Evolutionary conservation across 37 sponge, comb jelly and placozoan species (phyloP).

Genomic region (Chondrosia reniformis): DNA sequence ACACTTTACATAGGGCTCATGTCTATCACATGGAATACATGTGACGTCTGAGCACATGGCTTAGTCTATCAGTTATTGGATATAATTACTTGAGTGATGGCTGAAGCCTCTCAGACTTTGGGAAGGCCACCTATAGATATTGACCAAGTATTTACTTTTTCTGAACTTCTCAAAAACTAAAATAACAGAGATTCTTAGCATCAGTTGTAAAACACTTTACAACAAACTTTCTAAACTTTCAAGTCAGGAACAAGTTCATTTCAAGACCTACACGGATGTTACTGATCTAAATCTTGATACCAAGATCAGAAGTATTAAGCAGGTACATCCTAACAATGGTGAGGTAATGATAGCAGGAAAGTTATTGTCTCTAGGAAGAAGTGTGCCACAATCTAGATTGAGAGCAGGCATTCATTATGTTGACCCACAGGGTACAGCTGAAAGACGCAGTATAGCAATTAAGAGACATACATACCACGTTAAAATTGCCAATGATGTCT

Average conservation of each 20-base stretch:
- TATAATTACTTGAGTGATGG: no score
- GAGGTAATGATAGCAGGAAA: slow-evolving; percentile 10
- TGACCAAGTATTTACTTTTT: slow-evolving; percentile 4
- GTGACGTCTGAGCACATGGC: no score
- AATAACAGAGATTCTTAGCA: slow-evolving; percentile 1
- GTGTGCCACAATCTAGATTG: slow-evolving; percentile 30
- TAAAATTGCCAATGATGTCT: slow-evolving; percentile 35
- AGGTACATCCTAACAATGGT: slow-evolving; percentile 18
- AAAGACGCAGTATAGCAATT: slow-evolving; percentile 18
- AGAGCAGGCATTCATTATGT: slow-evolving; percentile 29
- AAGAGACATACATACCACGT: slow-evolving; percentile 33
- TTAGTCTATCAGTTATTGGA: no score
- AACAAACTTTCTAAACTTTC: background rate
- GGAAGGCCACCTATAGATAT: no score
- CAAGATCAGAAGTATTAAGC: background rate
- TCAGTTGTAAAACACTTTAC: slow-evolving; percentile 14
- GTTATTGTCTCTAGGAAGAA: background rate
- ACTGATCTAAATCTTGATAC: slow-evolving; percentile 1
- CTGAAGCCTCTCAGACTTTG: no score
- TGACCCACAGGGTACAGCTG: slow-evolving; percentile 29
- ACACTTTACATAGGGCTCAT: no score
- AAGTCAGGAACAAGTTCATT: no score
- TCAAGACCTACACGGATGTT: slow-evolving; percentile 12
- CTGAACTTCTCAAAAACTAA: background rate
- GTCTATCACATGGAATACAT: no score